Evolutionary conservation across 1,140 invertebrate genomes (phyloP).

Genomic region (Druon quercuslanigerum): DNA sequence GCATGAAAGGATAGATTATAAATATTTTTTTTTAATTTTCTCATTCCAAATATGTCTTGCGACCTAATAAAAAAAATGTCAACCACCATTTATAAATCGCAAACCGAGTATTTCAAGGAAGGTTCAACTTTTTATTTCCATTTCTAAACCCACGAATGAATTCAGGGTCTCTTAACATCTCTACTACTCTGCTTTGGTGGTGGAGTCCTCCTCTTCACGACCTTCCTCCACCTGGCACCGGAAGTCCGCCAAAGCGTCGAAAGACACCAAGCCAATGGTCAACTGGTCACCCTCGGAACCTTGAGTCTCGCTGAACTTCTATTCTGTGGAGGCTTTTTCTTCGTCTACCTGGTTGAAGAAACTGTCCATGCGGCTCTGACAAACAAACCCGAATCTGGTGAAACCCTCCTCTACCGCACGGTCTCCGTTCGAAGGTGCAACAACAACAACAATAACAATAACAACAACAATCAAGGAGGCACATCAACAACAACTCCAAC

Average conservation of each 20-base stretch:
- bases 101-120: constrained; percentile 1
- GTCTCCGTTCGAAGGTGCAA: constrained; percentile 77
- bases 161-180: constrained; percentile 76
- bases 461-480: constrained; percentile 40
- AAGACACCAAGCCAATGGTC: constrained; percentile 63
- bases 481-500: constrained; percentile 35
- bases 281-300: constrained; percentile 66
- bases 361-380: constrained; percentile 79
- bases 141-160: constrained; percentile 5
- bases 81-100: neutral
- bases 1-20: too few relatives aligned
- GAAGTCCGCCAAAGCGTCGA: constrained; percentile 81
- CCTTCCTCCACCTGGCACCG: constrained; percentile 86
- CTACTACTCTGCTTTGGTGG: constrained; percentile 86
- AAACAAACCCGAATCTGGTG: constrained; percentile 70
- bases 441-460: constrained; percentile 54
- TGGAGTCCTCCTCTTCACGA: constrained; percentile 87
- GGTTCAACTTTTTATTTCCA: neutral
- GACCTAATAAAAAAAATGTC: neutral
- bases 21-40: too few relatives aligned
- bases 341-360: constrained; percentile 85
- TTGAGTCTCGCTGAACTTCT: constrained; percentile 81
- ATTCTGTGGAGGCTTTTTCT: constrained; percentile 83
- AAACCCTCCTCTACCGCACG: constrained; percentile 76
- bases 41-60: too few relatives aligned